Percentiles rank a stretch among this genome's conserved stretches.
Conservation (phyloP, 2,113 vertebrate species). For the Leucosticte australis region DNA sequence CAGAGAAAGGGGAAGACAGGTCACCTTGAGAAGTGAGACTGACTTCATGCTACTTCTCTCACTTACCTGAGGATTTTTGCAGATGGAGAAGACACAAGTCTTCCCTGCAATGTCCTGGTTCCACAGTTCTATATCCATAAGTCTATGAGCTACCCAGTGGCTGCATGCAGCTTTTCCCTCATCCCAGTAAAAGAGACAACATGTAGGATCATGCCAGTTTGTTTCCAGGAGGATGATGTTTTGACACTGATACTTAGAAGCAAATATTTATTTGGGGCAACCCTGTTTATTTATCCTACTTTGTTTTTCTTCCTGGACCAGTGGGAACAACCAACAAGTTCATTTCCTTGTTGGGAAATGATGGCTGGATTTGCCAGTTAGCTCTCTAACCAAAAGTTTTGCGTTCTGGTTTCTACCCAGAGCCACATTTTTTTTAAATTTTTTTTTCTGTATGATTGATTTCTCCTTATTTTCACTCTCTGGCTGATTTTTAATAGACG, state of each 20-base stretch:
- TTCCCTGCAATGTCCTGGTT: not conserved
- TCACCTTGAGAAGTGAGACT: not conserved
- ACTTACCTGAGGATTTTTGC: not conserved
- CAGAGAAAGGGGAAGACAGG: not conserved
- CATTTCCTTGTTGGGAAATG: not conserved
- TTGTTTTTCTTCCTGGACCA: constrained; percentile 37
- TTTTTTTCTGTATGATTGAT: not conserved
- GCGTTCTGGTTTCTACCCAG: not conserved
- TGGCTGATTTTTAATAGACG: not conserved
- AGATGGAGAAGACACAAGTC: not conserved
- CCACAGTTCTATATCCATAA: not conserved
- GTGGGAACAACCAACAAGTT: constrained; percentile 26
- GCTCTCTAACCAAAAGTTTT: not conserved
- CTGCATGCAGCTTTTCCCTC: not conserved
- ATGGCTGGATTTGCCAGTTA: not conserved
- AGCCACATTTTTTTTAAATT: not conserved
- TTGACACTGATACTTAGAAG: not conserved
- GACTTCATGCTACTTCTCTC: not conserved
- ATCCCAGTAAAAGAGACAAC: not conserved
- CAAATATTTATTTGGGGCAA: constrained; percentile 29
- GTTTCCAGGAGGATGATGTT: not conserved
- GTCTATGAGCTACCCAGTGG: not conserved
- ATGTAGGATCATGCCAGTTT: not conserved
- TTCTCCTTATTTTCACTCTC: not conserved
- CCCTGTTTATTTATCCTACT: not conserved